Evolutionary conservation across 2,888 invertebrate species (phyloP).

Genomic region (Mallateleia sp.): DNA sequence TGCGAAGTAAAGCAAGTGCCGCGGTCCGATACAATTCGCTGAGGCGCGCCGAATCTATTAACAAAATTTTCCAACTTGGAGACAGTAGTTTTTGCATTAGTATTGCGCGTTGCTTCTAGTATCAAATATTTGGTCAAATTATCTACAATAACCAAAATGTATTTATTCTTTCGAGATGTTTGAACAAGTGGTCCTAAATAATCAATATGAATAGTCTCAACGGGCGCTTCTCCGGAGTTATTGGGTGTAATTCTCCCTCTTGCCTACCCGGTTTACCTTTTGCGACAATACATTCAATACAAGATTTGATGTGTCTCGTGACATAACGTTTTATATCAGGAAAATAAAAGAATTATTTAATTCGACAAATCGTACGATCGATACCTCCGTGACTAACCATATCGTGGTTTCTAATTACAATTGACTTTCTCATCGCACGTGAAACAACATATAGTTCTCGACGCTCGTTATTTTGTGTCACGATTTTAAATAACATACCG

Average conservation of each 20-base stretch:
- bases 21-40: conserved; percentile 59
- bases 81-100: neutral
- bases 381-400: no score
- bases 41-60: conserved; percentile 56
- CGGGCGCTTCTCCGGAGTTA: conserved; percentile 70
- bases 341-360: no score
- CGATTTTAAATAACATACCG: no score
- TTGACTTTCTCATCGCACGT: no score
- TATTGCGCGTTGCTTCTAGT: neutral
- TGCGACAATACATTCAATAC: conserved; percentile 67
- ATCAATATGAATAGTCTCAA: conserved; percentile 75
- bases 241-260: conserved; percentile 79
- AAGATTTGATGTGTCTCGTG: no score
- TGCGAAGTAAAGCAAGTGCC: conserved; percentile 69
- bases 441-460: no score
- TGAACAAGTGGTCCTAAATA: conserved; percentile 72
- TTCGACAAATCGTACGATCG: no score
- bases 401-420: no score
- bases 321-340: no score
- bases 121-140: conserved; percentile 72
- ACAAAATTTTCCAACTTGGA: conserved; percentile 53
- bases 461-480: no score
- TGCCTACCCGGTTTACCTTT: conserved; percentile 59
- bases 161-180: conserved; percentile 55
- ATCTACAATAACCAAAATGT: conserved; percentile 70